Conservation (phyloP, 2,113 vertebrate species). For the Hyla sarda region DNA sequence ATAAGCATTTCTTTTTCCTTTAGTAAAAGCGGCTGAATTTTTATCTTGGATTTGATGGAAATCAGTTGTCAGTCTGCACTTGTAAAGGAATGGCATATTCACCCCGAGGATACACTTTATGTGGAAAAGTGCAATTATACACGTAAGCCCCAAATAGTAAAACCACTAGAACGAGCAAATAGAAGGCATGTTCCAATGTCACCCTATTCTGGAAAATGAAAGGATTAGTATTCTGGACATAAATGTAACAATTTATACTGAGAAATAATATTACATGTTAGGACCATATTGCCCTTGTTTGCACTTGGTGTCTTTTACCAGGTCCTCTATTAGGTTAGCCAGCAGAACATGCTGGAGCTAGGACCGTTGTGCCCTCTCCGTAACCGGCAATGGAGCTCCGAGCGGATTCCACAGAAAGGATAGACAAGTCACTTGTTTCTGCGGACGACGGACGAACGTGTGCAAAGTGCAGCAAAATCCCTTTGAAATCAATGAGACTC, state of each 20-base stretch:
- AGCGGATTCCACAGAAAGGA: too few relatives aligned
- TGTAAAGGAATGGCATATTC: not conserved
- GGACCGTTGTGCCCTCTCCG: too few relatives aligned
- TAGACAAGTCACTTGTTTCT: too few relatives aligned
- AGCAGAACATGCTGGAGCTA: too few relatives aligned
- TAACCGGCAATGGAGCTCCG: too few relatives aligned
- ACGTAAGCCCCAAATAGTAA: not conserved
- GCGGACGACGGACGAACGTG: too few relatives aligned
- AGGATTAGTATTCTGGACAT: not conserved
- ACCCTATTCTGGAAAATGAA: not conserved
- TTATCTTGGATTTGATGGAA: not conserved
- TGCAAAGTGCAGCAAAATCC: too few relatives aligned
- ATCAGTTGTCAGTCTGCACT: slow-evolving; percentile 8
- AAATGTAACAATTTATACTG: not conserved
- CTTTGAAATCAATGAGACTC: too few relatives aligned
- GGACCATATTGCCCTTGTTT: too few relatives aligned
- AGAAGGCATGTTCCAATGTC: not conserved
- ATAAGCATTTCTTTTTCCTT: not conserved
- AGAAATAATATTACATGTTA: not conserved
- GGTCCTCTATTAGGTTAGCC: too few relatives aligned
- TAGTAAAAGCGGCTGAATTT: not conserved
- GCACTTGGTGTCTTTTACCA: too few relatives aligned
- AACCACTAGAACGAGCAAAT: not conserved
- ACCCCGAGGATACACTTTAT: not conserved
- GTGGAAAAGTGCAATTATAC: not conserved